Evolutionary conservation across 2,113 vertebrate species (phyloP).

Genomic region (Apaloderma vittatum): DNA sequence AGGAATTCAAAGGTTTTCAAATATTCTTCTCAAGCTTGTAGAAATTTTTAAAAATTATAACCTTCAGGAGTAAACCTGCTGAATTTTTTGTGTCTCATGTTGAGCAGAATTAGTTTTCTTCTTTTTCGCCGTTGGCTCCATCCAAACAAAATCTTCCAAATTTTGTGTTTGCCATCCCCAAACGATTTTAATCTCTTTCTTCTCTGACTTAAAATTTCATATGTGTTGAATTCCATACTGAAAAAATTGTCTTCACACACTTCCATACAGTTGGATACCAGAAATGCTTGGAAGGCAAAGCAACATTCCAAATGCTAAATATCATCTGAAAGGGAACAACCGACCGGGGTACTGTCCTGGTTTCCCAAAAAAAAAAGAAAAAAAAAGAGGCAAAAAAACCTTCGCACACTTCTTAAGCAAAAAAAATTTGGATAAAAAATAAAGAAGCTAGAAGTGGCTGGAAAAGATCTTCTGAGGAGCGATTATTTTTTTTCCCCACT

Average conservation of each 20-base stretch:
- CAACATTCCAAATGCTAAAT: conserved; percentile 1
- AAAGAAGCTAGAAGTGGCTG: conserved; percentile 37
- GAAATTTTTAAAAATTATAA: not conserved
- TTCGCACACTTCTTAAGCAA: not conserved
- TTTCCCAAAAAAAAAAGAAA: not conserved
- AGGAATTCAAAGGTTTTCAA: conserved; percentile 28
- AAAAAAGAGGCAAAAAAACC: not conserved
- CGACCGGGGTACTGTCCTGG: not conserved
- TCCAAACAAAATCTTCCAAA: not conserved
- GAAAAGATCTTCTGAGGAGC: conserved; percentile 48
- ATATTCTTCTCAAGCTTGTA: not conserved
- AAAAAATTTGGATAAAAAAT: conserved; percentile 5
- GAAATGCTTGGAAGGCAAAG: conserved; percentile 21
- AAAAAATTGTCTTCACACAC: not conserved
- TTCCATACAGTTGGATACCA: not conserved
- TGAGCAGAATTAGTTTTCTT: not conserved
- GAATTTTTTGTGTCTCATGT: not conserved
- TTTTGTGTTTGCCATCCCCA: not conserved
- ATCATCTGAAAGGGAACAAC: not conserved
- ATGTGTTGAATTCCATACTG: conserved; percentile 1
- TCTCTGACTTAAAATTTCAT: not conserved
- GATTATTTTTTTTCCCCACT: conserved; percentile 32
- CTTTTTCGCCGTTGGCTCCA: not conserved
- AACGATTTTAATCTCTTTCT: conserved; percentile 13
- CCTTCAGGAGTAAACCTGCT: not conserved